Base-by-base conservation (phyloP, 1,140 invertebrate genomes). In the Steinernema khuongi region DNA sequence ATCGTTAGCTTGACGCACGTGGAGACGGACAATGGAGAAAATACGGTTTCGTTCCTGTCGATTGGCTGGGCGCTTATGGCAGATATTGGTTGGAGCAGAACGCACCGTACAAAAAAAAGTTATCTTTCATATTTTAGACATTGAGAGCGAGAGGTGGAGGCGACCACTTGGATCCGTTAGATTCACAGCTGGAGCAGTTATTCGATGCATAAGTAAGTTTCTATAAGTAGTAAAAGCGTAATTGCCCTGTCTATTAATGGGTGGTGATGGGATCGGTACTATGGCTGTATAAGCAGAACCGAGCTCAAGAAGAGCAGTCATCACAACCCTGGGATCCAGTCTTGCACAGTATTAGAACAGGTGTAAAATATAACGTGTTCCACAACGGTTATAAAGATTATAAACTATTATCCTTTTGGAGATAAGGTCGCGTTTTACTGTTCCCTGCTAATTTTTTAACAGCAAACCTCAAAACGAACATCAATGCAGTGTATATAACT, bases 61-160 rank as follows among this genome's bases (percentile, higher is more conserved):
- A 66, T 81, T 28, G 80, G 80, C 7, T 81, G 80, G 80, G 80
- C 77, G 17, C 68, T 81, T 1, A 77, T 81, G 80, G 77, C 80
- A 28, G 80, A 81, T 72, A 81, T 81, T 50, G 80, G 79, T 81
- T 1, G 19, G 74, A 1, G 0, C 28, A 68, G 36, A 7, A 41
- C 7, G 36, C 14, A 60, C 7, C 50, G 26, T 4, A 26, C 50
- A 14, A n/a, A 17, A 60, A 7, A 7, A 31, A 31, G 43, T 72
- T 2, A 22, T 0, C 68, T 36, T 43, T n/a, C n/a, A n/a, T n/a
- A 32, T 75, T 81, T 60, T 68, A 81, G 79, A 81, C 44, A 81
- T 81, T 31, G 80, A 81, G 60, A 79, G 77, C 33, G 80, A 81
- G 43, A 73, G 67, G 30, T 78, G 78, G 41, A 67, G 80, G 41